These are phyloP conservation scores for Chloroclysta siterata DNA, from an alignment of 2,888 invertebrate species.

Conservation along the genomic window DNA sequence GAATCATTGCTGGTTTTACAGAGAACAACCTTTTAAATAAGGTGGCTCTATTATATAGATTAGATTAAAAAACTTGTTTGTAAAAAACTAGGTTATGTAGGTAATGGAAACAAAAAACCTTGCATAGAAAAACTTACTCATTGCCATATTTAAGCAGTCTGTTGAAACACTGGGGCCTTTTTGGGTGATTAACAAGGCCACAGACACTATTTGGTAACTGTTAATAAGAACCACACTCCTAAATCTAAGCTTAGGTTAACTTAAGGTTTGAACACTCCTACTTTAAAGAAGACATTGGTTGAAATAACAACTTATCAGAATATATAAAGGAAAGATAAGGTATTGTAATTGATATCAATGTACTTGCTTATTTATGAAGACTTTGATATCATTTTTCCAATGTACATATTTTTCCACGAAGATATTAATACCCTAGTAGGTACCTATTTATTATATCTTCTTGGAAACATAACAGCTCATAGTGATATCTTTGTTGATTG, in stretches of 20 bases:
- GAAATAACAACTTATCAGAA: conserved; percentile 16
- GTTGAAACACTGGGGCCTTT: conserved; percentile 30
- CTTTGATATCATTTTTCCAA: background rate
- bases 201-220: conserved; percentile 23
- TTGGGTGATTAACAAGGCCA: conserved; percentile 31
- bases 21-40: conserved; percentile 10
- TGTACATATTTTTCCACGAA: background rate
- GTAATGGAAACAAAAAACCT: conserved; percentile 13
- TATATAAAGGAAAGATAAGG: conserved; percentile 29
- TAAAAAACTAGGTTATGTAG: background rate
- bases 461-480: background rate
- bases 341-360: conserved; percentile 3
- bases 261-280: conserved; percentile 1
- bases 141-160: conserved; percentile 12
- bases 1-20: conserved; percentile 29
- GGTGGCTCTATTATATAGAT: background rate
- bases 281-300: conserved; percentile 8
- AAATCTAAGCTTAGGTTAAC: background rate
- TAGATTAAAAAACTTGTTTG: background rate
- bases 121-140: conserved; percentile 25
- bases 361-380: background rate
- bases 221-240: conserved; percentile 16
- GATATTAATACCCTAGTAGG: background rate
- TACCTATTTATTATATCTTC: background rate
- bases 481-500: too few species aligned